Evolutionary conservation across 2,113 vertebrate species (phyloP).

Genomic region (Dissostichus mawsoni): DNA sequence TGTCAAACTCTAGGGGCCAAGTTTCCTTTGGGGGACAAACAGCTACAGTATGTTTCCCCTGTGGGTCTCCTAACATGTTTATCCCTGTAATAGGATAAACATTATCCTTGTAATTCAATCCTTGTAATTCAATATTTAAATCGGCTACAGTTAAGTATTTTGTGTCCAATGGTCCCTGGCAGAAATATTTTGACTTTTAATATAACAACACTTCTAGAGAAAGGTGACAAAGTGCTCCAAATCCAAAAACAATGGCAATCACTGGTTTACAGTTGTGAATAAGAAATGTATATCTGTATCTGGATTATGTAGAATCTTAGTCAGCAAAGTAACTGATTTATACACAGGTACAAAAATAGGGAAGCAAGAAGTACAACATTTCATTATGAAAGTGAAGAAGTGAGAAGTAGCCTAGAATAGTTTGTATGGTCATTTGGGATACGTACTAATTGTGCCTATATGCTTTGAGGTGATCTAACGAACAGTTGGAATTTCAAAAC

Average conservation of each 20-base stretch:
- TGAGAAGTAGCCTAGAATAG: no score
- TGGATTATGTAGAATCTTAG: background rate
- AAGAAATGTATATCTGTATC: no score
- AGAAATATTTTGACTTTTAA: no score
- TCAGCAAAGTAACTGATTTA: background rate
- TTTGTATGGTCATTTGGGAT: background rate
- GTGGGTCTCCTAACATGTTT: no score
- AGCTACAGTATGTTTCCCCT: background rate
- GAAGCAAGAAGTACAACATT: background rate
- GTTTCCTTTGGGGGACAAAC: no score
- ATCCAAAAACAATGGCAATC: no score
- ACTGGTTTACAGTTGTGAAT: no score
- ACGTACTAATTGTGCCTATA: background rate
- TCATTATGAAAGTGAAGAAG: background rate
- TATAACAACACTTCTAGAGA: background rate
- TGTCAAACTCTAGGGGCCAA: background rate
- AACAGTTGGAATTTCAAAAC: background rate
- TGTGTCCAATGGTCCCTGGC: no score
- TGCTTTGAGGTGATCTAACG: background rate
- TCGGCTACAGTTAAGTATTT: no score
- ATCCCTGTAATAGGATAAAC: no score
- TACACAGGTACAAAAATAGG: background rate
- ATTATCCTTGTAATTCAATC: no score
- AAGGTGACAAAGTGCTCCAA: background rate
- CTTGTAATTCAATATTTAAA: no score